phyloP scores from a whole-genome alignment of 2,797 vertebrate species.

The Ptychobarbus kaznakovi region DNA sequence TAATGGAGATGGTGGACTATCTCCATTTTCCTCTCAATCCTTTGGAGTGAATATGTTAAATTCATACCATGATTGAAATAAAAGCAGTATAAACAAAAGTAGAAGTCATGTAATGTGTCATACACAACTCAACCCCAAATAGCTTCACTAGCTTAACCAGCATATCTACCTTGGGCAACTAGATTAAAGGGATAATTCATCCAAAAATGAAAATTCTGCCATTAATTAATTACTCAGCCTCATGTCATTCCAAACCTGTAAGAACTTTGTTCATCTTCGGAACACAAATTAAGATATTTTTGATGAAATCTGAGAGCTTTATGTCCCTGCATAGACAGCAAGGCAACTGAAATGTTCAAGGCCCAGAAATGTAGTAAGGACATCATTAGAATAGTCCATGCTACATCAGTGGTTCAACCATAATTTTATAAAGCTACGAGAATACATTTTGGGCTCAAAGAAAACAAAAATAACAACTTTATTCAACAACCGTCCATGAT shows the following conservation, averaged over 20 bases:
- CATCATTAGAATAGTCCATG: background rate
- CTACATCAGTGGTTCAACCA: background rate
- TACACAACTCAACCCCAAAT: background rate
- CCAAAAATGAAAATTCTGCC: background rate
- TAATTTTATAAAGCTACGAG: background rate
- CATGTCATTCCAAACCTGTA: too few species aligned
- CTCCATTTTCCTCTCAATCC: background rate
- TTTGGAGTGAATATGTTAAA: slow-evolving; percentile 2
- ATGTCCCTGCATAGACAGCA: background rate
- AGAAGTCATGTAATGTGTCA: background rate
- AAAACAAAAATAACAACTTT: too few species aligned
- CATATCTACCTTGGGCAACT: background rate
- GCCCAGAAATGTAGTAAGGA: background rate
- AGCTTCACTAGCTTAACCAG: background rate
- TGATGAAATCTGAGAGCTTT: background rate
- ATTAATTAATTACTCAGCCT: background rate
- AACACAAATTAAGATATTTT: background rate
- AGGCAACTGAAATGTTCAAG: background rate
- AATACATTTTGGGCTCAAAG: background rate
- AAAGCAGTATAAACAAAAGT: background rate
- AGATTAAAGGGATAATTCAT: background rate
- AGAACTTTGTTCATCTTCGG: background rate
- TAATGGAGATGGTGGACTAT: background rate
- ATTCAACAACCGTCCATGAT: too few species aligned
- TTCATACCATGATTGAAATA: background rate